phyloP scores from a whole-genome alignment of 2,797 vertebrate genomes.

The Amniataba percoides region DNA sequence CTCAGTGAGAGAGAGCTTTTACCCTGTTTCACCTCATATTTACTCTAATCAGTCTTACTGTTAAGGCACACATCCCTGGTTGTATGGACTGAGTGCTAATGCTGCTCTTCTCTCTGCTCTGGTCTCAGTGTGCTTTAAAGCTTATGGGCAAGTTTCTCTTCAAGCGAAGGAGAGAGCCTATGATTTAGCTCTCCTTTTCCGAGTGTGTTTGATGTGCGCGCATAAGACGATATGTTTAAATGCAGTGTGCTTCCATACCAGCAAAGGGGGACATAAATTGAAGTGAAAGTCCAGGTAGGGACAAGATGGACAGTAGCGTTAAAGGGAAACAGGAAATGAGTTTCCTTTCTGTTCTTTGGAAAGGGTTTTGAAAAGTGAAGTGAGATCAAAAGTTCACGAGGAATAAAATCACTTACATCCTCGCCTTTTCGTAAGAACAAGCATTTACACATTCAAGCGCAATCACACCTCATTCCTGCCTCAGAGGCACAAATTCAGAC shows the following conservation, averaged over 20 bases:
- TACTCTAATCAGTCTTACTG: conserved; percentile 76
- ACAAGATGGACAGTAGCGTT: neutral
- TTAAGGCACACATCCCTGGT: conserved; percentile 54
- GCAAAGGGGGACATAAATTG: neutral
- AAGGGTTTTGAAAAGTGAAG: neutral
- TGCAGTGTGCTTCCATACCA: neutral
- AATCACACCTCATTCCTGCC: conserved; percentile 30
- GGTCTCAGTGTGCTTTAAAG: neutral
- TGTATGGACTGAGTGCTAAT: neutral
- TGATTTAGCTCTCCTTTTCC: neutral
- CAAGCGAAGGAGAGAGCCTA: neutral
- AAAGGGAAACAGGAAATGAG: neutral
- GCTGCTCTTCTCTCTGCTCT: conserved; percentile 4
- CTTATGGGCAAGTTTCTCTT: neutral
- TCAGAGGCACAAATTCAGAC: conserved; percentile 32
- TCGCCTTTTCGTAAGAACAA: conserved; percentile 4
- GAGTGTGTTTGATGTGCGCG: neutral
- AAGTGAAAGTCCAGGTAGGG: neutral
- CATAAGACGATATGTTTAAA: neutral
- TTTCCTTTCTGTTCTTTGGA: neutral
- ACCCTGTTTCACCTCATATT: conserved; percentile 72
- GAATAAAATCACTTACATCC: neutral
- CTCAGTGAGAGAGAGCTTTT: conserved; percentile 56
- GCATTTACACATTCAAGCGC: conserved; percentile 12
- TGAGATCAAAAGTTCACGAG: conserved; percentile 16